phyloP scores from a whole-genome alignment of 2,888 invertebrate species.

The Habroteleia sp. region DNA sequence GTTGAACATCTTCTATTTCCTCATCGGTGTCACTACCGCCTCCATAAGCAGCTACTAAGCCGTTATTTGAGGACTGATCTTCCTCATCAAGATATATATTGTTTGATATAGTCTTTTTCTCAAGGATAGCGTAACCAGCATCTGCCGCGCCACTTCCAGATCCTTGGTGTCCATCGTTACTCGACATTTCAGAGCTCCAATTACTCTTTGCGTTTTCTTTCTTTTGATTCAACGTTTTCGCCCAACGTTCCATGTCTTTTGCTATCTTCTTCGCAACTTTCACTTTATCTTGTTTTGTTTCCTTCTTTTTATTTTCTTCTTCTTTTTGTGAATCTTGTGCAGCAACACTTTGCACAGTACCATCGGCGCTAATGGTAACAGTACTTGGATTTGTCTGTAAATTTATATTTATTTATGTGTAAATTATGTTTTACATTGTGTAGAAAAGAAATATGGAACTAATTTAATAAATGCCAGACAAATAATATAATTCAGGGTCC shows the following conservation, averaged over 20 bases:
- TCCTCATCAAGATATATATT: conserved; percentile 77
- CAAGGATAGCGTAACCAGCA: conserved; percentile 95
- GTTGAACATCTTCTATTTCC: conserved; percentile 86
- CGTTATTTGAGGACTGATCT: conserved; percentile 78
- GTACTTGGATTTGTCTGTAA: conserved; percentile 66
- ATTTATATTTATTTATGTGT: no score
- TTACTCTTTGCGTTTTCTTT: conserved; percentile 86
- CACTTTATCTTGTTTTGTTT: conserved; percentile 94
- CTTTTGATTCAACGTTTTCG: conserved; percentile 97
- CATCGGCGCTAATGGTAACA: conserved; percentile 70
- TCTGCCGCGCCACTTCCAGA: conserved; percentile 91
- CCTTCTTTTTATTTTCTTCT: conserved; percentile 87
- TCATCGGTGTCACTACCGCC: conserved; percentile 87
- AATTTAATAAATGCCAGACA: no score
- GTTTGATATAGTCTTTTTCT: conserved; percentile 84
- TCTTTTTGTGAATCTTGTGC: conserved; percentile 80
- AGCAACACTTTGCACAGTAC: conserved; percentile 34
- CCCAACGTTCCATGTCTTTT: conserved; percentile 97
- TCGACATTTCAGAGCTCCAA: conserved; percentile 74
- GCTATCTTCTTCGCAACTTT: conserved; percentile 99
- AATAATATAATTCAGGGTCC: no score
- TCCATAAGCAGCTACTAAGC: conserved; percentile 89
- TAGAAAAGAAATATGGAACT: no score
- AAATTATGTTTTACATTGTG: no score
- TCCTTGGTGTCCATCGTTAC: conserved; percentile 76